Evolutionary conservation across 2,113 vertebrate species (phyloP).

Genomic region (Cacatua alba): DNA sequence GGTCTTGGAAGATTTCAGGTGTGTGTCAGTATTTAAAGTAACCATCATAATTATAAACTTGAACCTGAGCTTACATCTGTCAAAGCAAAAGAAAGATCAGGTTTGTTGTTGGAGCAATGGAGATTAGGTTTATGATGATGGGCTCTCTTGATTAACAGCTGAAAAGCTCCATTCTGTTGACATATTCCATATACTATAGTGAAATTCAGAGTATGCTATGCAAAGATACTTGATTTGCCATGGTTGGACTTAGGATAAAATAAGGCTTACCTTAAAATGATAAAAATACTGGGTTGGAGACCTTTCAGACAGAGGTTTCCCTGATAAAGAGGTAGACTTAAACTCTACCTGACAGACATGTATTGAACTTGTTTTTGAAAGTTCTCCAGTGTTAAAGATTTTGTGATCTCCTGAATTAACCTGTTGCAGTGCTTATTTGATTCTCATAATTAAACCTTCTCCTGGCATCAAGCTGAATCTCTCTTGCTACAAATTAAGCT

Average conservation of each 20-base stretch:
- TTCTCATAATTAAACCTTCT: background rate
- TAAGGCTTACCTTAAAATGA: background rate
- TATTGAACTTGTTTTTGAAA: background rate
- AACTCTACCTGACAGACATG: background rate
- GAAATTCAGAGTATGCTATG: background rate
- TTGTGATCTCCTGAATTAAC: background rate
- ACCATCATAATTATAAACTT: background rate
- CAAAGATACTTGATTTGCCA: background rate
- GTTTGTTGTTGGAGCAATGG: background rate
- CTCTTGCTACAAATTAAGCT: background rate
- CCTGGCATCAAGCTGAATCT: background rate
- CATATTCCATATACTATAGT: background rate
- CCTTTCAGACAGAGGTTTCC: background rate
- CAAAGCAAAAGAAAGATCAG: background rate
- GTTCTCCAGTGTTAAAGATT: background rate
- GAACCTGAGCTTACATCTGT: background rate
- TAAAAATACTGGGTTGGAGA: background rate
- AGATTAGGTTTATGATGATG: background rate
- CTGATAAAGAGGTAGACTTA: background rate
- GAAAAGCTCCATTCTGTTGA: background rate
- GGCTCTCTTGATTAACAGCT: background rate
- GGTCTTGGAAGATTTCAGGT: constrained; percentile 13
- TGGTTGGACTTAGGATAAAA: background rate
- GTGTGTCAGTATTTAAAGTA: constrained; percentile 32
- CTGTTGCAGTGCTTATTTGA: background rate